Conservation (phyloP, 1,140 invertebrate species). For the Drosophila guanche region DNA sequence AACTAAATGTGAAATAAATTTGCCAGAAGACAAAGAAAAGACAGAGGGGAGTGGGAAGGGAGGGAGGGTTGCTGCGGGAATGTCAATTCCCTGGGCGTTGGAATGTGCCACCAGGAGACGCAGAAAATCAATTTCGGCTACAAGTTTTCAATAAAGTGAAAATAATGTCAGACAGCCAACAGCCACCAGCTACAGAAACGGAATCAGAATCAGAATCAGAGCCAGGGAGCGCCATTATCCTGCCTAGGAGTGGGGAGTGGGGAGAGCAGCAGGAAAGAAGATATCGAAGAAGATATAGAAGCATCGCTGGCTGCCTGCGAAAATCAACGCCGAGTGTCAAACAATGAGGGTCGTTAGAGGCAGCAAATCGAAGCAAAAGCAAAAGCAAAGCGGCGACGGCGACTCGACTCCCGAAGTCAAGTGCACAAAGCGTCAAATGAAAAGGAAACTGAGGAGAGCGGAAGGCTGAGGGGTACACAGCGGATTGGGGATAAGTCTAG, state of each 20-base stretch:
- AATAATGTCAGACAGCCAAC: conserved; percentile 66
- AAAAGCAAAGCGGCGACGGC: conserved; percentile 11
- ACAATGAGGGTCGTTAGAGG: conserved; percentile 80
- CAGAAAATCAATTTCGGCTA: conserved; percentile 79
- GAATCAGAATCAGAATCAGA: neutral
- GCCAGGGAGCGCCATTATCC: conserved; percentile 58
- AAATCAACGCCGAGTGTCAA: conserved; percentile 78
- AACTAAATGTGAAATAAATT: conserved; percentile 81
- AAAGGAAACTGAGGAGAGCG: conserved; percentile 57
- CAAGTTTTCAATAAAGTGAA: conserved; percentile 82
- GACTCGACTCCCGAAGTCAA: conserved; percentile 58
- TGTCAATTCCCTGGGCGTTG: conserved; percentile 73
- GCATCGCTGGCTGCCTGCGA: conserved; percentile 34
- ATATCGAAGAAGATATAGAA: conserved; percentile 43
- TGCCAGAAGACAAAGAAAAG: conserved; percentile 59
- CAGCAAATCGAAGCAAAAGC: conserved; percentile 66
- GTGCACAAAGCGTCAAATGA: conserved; percentile 80
- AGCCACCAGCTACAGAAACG: neutral
- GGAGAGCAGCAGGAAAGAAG: neutral
- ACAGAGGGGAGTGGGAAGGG: conserved; percentile 1
- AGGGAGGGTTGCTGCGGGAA: conserved; percentile 30
- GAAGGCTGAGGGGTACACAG: neutral
- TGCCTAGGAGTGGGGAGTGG: conserved; percentile 49
- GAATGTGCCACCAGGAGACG: conserved; percentile 73
- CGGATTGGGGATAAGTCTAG: conserved; percentile 57